Conservation (phyloP, 2,797 vertebrate species). For the Alectoris magna region DNA sequence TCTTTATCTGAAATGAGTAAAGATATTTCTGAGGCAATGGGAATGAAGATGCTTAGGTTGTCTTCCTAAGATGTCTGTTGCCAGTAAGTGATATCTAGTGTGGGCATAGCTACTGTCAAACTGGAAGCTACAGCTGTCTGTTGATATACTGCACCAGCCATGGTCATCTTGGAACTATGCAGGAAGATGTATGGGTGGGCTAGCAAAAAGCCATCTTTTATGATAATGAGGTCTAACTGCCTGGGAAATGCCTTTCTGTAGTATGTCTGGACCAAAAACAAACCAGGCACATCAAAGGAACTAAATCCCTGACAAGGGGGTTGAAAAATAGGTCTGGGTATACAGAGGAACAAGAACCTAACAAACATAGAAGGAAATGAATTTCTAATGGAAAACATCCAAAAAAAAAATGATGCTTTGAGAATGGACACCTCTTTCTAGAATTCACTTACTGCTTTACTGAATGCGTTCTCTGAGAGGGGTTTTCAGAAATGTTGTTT, state of each 20-base stretch:
- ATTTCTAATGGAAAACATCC: neutral
- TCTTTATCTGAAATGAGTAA: neutral
- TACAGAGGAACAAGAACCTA: neutral
- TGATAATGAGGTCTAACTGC: neutral
- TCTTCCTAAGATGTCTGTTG: neutral
- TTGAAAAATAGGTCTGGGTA: conserved; percentile 31
- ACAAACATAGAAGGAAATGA: neutral
- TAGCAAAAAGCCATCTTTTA: neutral
- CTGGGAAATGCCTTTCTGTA: conserved; percentile 8
- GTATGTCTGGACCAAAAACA: neutral
- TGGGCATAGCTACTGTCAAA: neutral
- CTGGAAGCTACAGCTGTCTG: neutral
- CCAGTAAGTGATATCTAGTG: neutral
- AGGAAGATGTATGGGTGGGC: neutral
- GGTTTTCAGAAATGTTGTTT: neutral
- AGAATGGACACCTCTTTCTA: neutral
- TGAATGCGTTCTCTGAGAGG: neutral
- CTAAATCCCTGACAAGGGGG: neutral
- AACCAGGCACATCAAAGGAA: conserved; percentile 35
- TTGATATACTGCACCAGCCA: neutral
- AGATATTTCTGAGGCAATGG: neutral
- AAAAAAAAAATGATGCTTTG: neutral
- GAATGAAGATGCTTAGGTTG: neutral
- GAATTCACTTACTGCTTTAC: neutral
- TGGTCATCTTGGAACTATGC: neutral